Conservation (phyloP, 1,140 invertebrate species). For the Drosophila grimshawi region DNA sequence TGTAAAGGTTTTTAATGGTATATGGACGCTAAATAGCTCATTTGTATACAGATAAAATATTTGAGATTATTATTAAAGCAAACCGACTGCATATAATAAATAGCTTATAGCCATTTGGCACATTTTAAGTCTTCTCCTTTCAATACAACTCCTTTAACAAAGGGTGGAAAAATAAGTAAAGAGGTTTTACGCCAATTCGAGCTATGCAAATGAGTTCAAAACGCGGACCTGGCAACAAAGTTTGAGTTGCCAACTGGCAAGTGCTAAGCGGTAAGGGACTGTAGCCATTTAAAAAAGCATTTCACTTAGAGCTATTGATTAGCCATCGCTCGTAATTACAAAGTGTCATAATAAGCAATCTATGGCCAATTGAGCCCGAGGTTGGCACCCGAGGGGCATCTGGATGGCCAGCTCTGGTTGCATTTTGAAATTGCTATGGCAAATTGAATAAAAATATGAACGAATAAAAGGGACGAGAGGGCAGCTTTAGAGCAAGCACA, state of each 20-base stretch:
- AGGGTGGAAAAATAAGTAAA: slow-evolving; percentile 13
- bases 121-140: not conserved
- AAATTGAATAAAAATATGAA: slow-evolving; percentile 81
- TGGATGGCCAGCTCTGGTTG: slow-evolving; percentile 2
- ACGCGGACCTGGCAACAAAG: slow-evolving; percentile 14
- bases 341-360: slow-evolving; percentile 66
- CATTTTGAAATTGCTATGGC: slow-evolving; percentile 61
- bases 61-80: not conserved
- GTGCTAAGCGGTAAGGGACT: slow-evolving; percentile 42
- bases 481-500: slow-evolving; percentile 22
- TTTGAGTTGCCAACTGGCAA: slow-evolving; percentile 36
- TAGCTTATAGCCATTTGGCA: not conserved
- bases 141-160: not conserved
- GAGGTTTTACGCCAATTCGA: slow-evolving; percentile 26
- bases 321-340: slow-evolving; percentile 68
- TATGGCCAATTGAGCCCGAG: slow-evolving; percentile 26
- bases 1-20: no score
- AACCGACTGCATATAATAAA: no score
- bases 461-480: slow-evolving; percentile 1
- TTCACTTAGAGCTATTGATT: slow-evolving; percentile 70
- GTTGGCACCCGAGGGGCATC: slow-evolving; percentile 44
- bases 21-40: no score
- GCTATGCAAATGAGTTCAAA: slow-evolving; percentile 41
- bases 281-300: slow-evolving; percentile 61
- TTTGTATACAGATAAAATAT: not conserved